Conservation (phyloP, 2,113 vertebrate genomes). For the Barnardius zonarius region DNA sequence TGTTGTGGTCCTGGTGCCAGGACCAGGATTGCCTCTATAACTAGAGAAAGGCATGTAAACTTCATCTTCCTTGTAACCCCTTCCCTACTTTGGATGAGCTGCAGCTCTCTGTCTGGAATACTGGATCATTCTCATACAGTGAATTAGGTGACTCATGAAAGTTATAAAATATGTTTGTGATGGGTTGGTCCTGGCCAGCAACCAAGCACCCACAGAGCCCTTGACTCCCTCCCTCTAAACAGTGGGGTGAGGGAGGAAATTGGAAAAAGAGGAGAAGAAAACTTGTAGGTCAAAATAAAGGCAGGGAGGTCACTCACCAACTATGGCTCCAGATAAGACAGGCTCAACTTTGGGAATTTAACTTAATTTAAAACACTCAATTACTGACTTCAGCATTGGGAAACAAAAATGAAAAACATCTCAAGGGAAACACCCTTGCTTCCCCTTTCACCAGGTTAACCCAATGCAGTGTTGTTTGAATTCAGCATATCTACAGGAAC, state of each 20-base stretch:
- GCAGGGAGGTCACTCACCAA: background rate
- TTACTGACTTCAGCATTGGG: background rate
- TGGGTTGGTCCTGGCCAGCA: background rate
- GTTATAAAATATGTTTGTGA: background rate
- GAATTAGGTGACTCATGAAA: background rate
- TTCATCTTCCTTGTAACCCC: background rate
- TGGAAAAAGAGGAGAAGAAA: background rate
- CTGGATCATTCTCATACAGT: background rate
- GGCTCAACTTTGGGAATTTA: background rate
- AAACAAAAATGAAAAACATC: background rate
- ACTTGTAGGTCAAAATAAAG: background rate
- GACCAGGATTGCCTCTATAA: background rate
- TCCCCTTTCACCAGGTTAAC: background rate
- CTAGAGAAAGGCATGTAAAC: background rate
- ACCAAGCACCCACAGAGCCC: rapidly evolving
- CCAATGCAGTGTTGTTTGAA: background rate
- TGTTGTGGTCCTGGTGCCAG: background rate
- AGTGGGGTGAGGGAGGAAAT: background rate
- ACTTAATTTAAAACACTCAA: background rate
- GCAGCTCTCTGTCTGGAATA: background rate
- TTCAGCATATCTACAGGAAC: background rate
- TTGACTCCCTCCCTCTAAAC: rapidly evolving
- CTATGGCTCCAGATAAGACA: background rate
- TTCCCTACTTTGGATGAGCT: background rate
- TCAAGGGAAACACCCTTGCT: background rate